Percentiles rank a stretch among this genome's conserved stretches.
phyloP scores from a whole-genome alignment of 1,140 invertebrate species.

The Bombus picipes region DNA sequence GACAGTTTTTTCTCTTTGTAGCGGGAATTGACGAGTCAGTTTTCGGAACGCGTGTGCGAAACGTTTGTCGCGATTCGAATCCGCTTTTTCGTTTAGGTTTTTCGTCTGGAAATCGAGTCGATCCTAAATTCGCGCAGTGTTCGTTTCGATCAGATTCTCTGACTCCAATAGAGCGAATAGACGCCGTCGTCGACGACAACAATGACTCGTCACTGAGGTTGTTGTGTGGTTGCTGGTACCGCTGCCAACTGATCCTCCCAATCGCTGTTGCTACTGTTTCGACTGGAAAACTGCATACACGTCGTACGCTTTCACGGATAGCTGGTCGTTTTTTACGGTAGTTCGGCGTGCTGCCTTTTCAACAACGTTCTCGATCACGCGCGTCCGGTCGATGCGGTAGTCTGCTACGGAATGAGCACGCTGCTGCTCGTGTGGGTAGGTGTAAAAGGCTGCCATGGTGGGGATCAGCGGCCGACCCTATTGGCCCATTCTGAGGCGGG shows the following conservation, averaged over 20 bases:
- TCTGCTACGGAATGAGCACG: conserved; percentile 76
- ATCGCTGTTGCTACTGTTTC: conserved; percentile 12
- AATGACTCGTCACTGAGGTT: neutral
- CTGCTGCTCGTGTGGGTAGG: conserved; percentile 60
- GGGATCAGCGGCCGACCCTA: conserved; percentile 46
- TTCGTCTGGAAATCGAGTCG: neutral
- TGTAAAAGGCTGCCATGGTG: conserved; percentile 34
- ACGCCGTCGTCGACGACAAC: neutral
- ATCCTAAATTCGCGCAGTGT: neutral
- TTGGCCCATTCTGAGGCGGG: conserved; percentile 78
- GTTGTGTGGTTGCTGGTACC: neutral
- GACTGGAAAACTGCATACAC: conserved; percentile 70
- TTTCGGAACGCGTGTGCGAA: neutral
- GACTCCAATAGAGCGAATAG: neutral
- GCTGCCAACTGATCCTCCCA: neutral
- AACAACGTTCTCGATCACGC: conserved; percentile 44
- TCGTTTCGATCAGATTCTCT: neutral
- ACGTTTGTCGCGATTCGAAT: neutral
- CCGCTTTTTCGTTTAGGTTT: neutral
- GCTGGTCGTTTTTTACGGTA: neutral
- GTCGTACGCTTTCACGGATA: conserved; percentile 40
- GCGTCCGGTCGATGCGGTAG: conserved; percentile 66
- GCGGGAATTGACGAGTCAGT: neutral
- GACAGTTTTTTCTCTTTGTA: neutral
- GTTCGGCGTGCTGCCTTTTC: conserved; percentile 49